These are phyloP conservation scores for Liodrosophila aerea DNA, from an alignment of 2,888 invertebrate genomes.

Conservation along the genomic window DNA sequence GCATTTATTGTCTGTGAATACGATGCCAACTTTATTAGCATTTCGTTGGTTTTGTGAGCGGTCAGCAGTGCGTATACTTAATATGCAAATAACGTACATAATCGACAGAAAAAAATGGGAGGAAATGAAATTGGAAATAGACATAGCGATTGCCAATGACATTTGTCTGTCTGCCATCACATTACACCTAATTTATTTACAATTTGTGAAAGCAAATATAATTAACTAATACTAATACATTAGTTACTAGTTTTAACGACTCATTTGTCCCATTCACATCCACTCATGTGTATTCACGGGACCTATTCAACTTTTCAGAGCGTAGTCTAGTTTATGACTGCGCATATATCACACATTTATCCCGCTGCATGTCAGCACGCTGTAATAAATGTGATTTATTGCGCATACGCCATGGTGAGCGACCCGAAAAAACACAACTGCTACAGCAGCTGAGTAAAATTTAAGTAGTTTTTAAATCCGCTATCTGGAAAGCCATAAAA, in stretches of 20 bases:
- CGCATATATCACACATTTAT: slow-evolving; percentile 33
- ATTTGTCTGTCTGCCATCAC: neutral
- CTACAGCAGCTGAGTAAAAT: neutral
- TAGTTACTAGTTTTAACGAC: slow-evolving; percentile 3
- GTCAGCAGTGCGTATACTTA: slow-evolving; percentile 37
- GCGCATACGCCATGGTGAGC: slow-evolving; percentile 24
- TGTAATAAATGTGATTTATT: slow-evolving; percentile 46
- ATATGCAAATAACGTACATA: slow-evolving; percentile 42
- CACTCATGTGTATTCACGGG: slow-evolving; percentile 4
- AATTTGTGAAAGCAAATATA: slow-evolving; percentile 1
- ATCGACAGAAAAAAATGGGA: slow-evolving; percentile 5
- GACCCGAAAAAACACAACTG: slow-evolving; percentile 6
- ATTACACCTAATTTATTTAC: slow-evolving; percentile 10
- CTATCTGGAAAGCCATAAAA: neutral
- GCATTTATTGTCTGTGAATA: slow-evolving; percentile 40
- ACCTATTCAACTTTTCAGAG: too few species aligned
- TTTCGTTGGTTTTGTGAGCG: slow-evolving; percentile 20
- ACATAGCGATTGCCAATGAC: too few species aligned
- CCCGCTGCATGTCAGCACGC: slow-evolving; percentile 17
- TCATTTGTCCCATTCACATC: neutral
- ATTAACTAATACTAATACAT: slow-evolving; percentile 18
- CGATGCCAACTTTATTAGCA: slow-evolving; percentile 27
- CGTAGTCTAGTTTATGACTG: too few species aligned
- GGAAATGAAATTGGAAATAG: too few species aligned
- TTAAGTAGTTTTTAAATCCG: slow-evolving; percentile 11